Percentiles rank a stretch among this genome's conserved stretches.
These are phyloP conservation scores for Stegodyphus dumicola DNA, from an alignment of 1,140 invertebrate genomes.

Conservation along the genomic window DNA sequence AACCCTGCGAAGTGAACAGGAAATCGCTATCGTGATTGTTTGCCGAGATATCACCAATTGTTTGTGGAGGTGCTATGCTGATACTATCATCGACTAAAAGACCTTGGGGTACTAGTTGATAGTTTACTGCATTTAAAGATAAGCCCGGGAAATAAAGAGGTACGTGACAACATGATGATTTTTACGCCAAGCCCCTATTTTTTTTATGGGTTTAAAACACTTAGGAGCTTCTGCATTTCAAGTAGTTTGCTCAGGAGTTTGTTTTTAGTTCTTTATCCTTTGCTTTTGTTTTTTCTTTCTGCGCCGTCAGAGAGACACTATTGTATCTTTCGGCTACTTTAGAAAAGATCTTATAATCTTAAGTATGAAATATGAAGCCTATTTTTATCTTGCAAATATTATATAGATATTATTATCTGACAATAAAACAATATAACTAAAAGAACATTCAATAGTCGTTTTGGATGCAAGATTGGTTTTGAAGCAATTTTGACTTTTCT, in stretches of 20 bases:
- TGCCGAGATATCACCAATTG: conserved; percentile 42
- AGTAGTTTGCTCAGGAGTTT: conserved; percentile 6
- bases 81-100: conserved; percentile 60
- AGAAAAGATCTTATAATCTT: no score
- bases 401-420: no score
- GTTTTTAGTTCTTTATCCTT: background rate
- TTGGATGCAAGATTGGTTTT: no score
- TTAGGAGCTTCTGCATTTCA: conserved; percentile 30
- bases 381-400: no score
- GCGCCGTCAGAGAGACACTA: no score
- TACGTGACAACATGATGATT: conserved; percentile 45
- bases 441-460: no score
- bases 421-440: no score
- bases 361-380: no score
- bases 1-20: conserved; percentile 47
- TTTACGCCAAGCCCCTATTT: background rate
- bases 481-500: no score
- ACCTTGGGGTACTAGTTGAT: conserved; percentile 54
- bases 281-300: no score
- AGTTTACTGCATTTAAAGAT: conserved; percentile 34
- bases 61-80: conserved; percentile 55
- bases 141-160: conserved; percentile 4
- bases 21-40: conserved; percentile 47
- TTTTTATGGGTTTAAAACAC: conserved; percentile 6
- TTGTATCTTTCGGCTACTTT: no score